A percentile compares a stretch with the other conserved stretches of the same genome.
Evolutionary conservation across 2,888 invertebrate genomes (phyloP).

Genomic region (Mycogona germanica): DNA sequence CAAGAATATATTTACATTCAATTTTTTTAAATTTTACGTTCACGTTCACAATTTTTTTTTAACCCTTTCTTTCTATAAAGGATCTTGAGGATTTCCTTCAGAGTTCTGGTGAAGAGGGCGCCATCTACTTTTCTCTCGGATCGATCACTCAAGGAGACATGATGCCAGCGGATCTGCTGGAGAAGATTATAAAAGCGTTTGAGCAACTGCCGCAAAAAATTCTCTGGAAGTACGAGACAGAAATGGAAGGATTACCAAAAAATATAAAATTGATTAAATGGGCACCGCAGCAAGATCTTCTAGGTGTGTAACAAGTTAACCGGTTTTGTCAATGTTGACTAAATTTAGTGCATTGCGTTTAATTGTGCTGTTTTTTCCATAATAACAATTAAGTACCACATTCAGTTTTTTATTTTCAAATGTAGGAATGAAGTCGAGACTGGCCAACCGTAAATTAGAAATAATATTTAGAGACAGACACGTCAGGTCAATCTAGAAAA

Average conservation of each 20-base stretch:
- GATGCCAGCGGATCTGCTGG: conserved; percentile 9
- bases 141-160: conserved; percentile 2
- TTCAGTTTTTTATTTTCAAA: no score
- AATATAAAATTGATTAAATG: conserved; percentile 16
- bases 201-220: conserved; percentile 11
- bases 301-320: conserved; percentile 7
- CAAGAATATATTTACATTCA: no score
- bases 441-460: no score
- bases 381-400: no score
- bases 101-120: conserved; percentile 14
- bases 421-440: no score
- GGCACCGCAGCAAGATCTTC: conserved; percentile 18
- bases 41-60: no score
- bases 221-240: conserved; percentile 15
- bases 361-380: no score
- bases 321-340: no score
- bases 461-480: no score
- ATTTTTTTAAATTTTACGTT: no score
- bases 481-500: no score
- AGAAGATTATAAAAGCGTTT: conserved; percentile 10
- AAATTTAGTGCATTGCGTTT: no score
- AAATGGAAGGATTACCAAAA: conserved; percentile 5
- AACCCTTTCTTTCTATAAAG: neutral
- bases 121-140: conserved; percentile 18
- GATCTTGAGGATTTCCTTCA: conserved; percentile 15